A percentile compares a stretch with the other conserved stretches of the same genome.
Evolutionary conservation across 2,888 invertebrate genomes (phyloP).

Genomic region (Pollenia angustigena): DNA sequence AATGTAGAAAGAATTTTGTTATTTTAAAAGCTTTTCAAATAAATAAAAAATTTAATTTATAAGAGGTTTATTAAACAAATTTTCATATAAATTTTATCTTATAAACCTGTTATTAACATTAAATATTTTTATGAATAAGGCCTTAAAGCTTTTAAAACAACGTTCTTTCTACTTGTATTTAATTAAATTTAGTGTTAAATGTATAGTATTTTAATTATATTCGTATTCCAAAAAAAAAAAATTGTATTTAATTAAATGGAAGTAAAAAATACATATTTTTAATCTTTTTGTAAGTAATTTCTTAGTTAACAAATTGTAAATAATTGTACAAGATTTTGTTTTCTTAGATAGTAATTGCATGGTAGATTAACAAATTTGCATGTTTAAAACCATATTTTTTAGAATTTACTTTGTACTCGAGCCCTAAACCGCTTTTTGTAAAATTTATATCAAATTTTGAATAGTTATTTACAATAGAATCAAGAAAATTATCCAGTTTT

Average conservation of each 20-base stretch:
- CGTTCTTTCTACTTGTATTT: slow-evolving; percentile 18
- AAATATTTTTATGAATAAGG: too few species aligned
- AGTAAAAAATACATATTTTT: too few species aligned
- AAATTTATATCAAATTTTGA: too few species aligned
- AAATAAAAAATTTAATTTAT: neutral
- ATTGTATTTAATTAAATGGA: neutral
- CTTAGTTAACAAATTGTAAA: neutral
- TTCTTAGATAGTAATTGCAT: neutral
- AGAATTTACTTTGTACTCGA: too few species aligned
- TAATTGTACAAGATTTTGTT: neutral
- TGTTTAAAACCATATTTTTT: neutral
- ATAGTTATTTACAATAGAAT: too few species aligned
- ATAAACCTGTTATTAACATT: too few species aligned
- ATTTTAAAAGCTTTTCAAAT: too few species aligned
- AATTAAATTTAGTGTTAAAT: slow-evolving; percentile 37
- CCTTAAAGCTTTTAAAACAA: neutral
- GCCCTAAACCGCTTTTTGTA: too few species aligned
- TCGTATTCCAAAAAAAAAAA: neutral
- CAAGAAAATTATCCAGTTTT: too few species aligned
- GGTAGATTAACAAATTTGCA: neutral
- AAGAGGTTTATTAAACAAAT: too few species aligned
- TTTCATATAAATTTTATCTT: too few species aligned
- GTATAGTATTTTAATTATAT: slow-evolving; percentile 21
- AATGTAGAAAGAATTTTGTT: neutral
- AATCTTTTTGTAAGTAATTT: neutral